Conservation (phyloP, 2,797 vertebrate genomes). For the Manis crassicaudata region DNA sequence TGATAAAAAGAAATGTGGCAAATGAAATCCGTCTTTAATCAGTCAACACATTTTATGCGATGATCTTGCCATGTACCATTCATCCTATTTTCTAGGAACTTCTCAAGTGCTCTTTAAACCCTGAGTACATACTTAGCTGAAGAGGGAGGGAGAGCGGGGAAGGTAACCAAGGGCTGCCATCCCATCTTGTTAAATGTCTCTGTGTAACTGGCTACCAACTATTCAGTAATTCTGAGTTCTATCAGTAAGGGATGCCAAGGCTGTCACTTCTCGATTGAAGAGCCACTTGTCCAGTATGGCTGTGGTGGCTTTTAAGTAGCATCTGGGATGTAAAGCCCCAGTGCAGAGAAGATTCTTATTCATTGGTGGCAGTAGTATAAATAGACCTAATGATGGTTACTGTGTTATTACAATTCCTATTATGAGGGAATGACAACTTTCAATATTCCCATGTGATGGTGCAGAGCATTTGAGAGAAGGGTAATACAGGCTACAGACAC, state of each 20-base stretch:
- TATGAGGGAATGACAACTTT: neutral
- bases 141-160: neutral
- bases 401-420: neutral
- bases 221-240: conserved; percentile 27
- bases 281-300: neutral
- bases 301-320: neutral
- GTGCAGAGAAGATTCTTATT: neutral
- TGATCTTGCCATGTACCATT: neutral
- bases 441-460: neutral
- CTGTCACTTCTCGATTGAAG: neutral
- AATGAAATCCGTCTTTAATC: conserved; percentile 62
- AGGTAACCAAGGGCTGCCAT: conserved; percentile 42
- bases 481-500: neutral
- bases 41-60: neutral
- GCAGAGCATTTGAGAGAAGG: neutral
- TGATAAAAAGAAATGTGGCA: conserved; percentile 46
- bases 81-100: conserved; percentile 39
- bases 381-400: neutral
- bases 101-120: conserved; percentile 56
- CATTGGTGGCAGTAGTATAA: neutral
- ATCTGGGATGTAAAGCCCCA: neutral
- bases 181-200: conserved; percentile 51
- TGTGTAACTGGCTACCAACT: conserved; percentile 30
- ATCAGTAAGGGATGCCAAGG: neutral
- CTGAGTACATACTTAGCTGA: conserved; percentile 19